Evolutionary conservation across 2,797 vertebrate species (phyloP).

Genomic region (Labeo calbasu): DNA sequence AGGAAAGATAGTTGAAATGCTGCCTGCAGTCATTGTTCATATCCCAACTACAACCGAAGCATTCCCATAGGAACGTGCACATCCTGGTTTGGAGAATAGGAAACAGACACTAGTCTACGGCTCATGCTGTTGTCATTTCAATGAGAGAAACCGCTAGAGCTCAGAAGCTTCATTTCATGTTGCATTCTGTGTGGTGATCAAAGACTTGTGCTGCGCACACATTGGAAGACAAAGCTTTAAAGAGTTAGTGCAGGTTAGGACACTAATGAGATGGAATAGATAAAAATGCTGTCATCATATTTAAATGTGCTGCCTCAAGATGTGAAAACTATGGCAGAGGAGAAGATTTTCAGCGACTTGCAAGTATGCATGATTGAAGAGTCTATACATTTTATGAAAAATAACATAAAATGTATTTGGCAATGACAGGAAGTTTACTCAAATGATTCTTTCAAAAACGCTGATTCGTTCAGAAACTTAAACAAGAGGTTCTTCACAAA

Average conservation of each 20-base stretch:
- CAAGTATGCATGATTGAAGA: neutral
- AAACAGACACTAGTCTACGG: neutral
- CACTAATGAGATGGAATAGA: conserved; percentile 5
- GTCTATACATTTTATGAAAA: neutral
- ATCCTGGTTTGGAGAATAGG: neutral
- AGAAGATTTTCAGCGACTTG: neutral
- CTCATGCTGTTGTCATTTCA: conserved; percentile 6
- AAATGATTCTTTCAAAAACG: neutral
- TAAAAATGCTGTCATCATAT: conserved; percentile 1
- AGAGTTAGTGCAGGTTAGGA: neutral
- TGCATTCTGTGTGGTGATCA: conserved; percentile 1
- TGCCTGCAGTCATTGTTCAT: conserved; percentile 20
- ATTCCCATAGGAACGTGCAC: neutral
- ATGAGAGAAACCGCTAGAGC: neutral
- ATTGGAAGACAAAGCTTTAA: conserved; percentile 12
- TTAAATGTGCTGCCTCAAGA: neutral
- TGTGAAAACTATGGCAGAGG: neutral
- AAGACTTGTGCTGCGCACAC: neutral
- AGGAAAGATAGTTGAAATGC: conserved; percentile 19
- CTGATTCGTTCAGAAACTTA: neutral
- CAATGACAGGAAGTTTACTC: neutral
- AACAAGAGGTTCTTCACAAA: neutral
- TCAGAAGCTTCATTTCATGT: conserved; percentile 6
- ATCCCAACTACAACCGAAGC: neutral
- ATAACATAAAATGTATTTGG: neutral